Percentiles rank a stretch among this genome's conserved stretches.
These are phyloP conservation scores for Epinephelus malabaricus DNA, from an alignment of 2,797 vertebrate species.

Conservation along the genomic window DNA sequence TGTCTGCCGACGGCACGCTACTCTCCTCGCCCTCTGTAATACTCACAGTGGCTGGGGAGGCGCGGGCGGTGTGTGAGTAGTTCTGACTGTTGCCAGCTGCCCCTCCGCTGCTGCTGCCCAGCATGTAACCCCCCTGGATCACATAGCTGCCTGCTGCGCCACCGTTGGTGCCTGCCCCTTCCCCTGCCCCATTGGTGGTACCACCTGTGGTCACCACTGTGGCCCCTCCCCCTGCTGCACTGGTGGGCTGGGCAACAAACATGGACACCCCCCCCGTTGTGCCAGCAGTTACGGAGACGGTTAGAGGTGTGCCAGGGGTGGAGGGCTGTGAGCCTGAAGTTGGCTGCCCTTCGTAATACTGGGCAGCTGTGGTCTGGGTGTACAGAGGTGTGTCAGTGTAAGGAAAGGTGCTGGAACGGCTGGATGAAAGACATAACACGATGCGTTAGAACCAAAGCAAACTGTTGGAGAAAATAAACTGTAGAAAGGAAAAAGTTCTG, in stretches of 20 bases:
- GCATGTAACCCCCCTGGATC: conserved; percentile 95
- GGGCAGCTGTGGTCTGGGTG: conserved; percentile 87
- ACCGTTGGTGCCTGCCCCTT: conserved; percentile 82
- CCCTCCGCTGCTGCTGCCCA: conserved; percentile 84
- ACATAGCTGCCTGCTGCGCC: conserved; percentile 90
- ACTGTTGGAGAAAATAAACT: neutral
- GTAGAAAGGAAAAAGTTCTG: neutral
- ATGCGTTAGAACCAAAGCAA: conserved; percentile 32
- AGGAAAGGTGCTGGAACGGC: conserved; percentile 91
- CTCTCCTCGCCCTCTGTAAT: conserved; percentile 90
- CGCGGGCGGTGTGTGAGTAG: conserved; percentile 93
- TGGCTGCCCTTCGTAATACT: conserved; percentile 91
- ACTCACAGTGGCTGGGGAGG: conserved; percentile 96
- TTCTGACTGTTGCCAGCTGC: conserved; percentile 87
- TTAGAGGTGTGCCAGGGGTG: conserved; percentile 89
- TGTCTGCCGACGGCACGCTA: conserved; percentile 91
- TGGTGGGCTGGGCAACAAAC: conserved; percentile 93
- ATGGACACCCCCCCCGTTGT: conserved; percentile 89
- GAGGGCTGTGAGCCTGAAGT: conserved; percentile 88
- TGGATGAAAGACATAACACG: conserved; percentile 64
- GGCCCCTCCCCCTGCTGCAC: conserved; percentile 77
- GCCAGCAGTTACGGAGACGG: conserved; percentile 87
- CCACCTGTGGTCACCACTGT: conserved; percentile 87
- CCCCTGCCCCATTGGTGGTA: conserved; percentile 85
- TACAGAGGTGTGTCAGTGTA: conserved; percentile 93